phyloP scores from a whole-genome alignment of 2,888 invertebrate genomes.

The Parthenolecanium corni region DNA sequence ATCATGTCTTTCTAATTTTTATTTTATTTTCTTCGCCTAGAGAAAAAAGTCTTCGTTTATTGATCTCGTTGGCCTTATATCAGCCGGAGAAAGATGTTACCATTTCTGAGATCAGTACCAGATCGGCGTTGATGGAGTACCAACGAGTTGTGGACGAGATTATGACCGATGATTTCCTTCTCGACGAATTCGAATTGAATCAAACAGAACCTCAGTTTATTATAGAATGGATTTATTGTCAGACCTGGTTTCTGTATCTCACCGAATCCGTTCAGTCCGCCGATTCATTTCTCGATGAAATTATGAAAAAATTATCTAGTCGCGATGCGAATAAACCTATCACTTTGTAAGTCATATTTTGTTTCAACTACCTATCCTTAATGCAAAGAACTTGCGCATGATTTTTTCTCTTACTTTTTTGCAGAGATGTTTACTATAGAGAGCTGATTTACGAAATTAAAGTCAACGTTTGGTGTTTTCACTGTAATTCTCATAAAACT shows the following conservation, averaged over 20 bases:
- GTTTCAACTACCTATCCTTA: not conserved
- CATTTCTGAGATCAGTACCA: conserved; percentile 32
- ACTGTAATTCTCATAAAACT: conserved; percentile 32
- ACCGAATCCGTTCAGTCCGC: conserved; percentile 38
- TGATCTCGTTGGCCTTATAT: conserved; percentile 2
- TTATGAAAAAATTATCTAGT: not conserved
- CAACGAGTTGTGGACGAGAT: conserved; percentile 25
- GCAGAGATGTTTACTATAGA: conserved; percentile 34
- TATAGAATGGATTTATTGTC: conserved; percentile 45
- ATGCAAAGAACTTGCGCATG: not conserved
- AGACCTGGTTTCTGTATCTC: conserved; percentile 44
- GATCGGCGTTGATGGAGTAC: conserved; percentile 36
- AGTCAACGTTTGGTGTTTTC: conserved; percentile 38
- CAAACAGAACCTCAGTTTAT: conserved; percentile 44
- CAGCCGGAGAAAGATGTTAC: conserved; percentile 4
- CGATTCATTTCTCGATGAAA: conserved; percentile 11
- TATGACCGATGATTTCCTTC: conserved; percentile 26
- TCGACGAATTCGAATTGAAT: conserved; percentile 32
- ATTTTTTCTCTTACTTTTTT: conserved; percentile 1
- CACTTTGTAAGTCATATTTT: conserved; percentile 3
- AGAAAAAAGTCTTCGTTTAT: conserved; percentile 1
- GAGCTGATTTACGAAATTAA: conserved; percentile 42
- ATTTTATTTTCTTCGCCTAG: not conserved
- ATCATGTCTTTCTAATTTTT: too few species aligned
- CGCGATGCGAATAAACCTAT: conserved; percentile 2